phyloP scores from a whole-genome alignment of 2,888 invertebrate species.

The Gastrophysa polygoni region DNA sequence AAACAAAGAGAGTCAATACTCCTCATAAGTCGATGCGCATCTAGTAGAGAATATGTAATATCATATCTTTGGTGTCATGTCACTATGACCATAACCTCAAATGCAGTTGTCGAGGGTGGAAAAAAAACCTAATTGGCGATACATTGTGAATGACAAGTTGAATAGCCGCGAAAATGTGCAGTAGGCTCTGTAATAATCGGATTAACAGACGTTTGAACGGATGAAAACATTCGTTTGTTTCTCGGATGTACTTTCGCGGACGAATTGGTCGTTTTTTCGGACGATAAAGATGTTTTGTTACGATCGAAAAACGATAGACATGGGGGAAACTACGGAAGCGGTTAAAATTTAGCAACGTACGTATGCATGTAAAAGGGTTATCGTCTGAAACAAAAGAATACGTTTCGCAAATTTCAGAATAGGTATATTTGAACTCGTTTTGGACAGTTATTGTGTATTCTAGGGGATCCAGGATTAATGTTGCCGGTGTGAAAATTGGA shows the following conservation, averaged over 20 bases:
- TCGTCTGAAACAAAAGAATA: neutral
- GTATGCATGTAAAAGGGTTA: constrained; percentile 3
- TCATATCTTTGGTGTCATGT: too few species aligned
- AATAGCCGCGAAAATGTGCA: constrained; percentile 33
- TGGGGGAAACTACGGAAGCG: neutral
- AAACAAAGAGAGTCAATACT: too few species aligned
- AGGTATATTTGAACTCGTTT: neutral
- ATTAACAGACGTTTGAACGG: constrained; percentile 17
- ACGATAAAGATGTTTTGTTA: constrained; percentile 4
- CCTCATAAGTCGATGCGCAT: too few species aligned
- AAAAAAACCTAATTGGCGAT: constrained; percentile 30
- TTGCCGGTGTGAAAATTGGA: too few species aligned
- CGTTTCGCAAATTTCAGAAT: neutral
- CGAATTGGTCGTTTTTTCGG: neutral
- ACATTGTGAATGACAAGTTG: constrained; percentile 32
- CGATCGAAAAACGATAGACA: neutral
- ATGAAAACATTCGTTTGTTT: constrained; percentile 9
- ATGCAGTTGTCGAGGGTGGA: constrained; percentile 10
- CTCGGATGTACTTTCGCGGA: neutral
- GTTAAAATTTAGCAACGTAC: neutral
- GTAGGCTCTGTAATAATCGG: constrained; percentile 30
- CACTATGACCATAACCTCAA: neutral
- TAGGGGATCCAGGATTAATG: too few species aligned
- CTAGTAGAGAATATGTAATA: too few species aligned
- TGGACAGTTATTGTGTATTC: too few species aligned